Percentiles rank a stretch among this genome's conserved stretches.
phyloP scores from a whole-genome alignment of 2,797 vertebrate species.

The Avahi laniger region DNA sequence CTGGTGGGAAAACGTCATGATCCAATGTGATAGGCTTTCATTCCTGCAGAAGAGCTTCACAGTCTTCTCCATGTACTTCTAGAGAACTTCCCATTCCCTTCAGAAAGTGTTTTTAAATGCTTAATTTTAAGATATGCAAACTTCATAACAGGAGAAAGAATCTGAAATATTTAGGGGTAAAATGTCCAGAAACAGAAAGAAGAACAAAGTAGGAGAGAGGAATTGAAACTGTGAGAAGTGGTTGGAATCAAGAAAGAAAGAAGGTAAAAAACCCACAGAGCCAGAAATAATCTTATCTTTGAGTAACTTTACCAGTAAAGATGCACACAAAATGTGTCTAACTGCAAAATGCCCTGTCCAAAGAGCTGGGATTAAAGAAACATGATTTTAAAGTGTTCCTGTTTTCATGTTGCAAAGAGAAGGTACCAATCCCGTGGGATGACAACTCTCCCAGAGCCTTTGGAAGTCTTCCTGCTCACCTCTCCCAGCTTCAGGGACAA shows the following conservation, averaged over 20 bases:
- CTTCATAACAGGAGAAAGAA: neutral
- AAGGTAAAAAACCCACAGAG: neutral
- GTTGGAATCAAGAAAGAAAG: slow-evolving; percentile 5
- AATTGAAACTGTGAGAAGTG: slow-evolving; percentile 47
- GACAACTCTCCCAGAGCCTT: too few relatives aligned
- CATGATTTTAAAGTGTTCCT: neutral
- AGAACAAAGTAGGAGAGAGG: slow-evolving; percentile 33
- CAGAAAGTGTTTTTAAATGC: neutral
- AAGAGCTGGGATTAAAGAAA: neutral
- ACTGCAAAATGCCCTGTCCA: neutral
- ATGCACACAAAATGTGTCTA: neutral
- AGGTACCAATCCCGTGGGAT: neutral
- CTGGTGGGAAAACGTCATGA: neutral
- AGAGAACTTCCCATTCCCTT: neutral
- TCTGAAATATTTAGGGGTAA: neutral
- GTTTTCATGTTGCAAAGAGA: neutral
- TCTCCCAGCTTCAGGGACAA: neutral
- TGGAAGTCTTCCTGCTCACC: neutral
- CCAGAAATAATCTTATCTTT: slow-evolving; percentile 41
- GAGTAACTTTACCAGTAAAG: neutral
- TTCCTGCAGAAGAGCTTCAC: neutral
- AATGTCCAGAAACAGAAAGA: slow-evolving; percentile 48
- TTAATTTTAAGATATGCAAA: neutral
- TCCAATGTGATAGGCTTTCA: neutral
- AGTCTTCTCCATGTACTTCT: neutral